Conservation (phyloP, 2,888 invertebrate genomes). For the Protodeltote pygarga region DNA sequence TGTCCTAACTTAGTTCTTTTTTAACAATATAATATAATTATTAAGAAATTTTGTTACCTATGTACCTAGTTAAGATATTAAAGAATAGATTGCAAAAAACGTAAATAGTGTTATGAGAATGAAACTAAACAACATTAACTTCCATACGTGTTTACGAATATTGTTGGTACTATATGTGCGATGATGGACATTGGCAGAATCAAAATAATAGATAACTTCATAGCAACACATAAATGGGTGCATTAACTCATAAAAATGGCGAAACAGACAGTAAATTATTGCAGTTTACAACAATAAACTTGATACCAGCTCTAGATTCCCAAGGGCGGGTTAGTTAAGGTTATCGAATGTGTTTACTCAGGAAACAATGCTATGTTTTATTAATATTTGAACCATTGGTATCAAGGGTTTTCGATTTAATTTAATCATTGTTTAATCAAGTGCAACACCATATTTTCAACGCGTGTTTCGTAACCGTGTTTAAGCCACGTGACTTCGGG, state of each 20-base stretch:
- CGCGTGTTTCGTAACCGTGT: not conserved
- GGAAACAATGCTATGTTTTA: constrained; percentile 22
- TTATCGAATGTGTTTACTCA: constrained; percentile 57
- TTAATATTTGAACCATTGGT: constrained; percentile 13
- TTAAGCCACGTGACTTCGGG: constrained; percentile 30
- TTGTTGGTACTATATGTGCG: constrained; percentile 8
- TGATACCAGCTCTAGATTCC: constrained; percentile 44
- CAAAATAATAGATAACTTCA: constrained; percentile 23
- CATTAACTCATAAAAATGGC: constrained; percentile 56
- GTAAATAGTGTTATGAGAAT: no score
- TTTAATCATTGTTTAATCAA: constrained; percentile 18
- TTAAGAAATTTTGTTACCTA: no score
- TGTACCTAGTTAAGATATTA: no score
- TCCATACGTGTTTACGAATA: constrained; percentile 5
- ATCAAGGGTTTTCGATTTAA: constrained; percentile 4
- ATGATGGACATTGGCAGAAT: constrained; percentile 13
- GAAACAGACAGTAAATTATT: constrained; percentile 54
- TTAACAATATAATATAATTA: not conserved
- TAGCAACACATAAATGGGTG: constrained; percentile 47
- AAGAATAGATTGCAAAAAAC: no score
- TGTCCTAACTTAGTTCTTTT: constrained; percentile 1
- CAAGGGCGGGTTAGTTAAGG: constrained; percentile 58
- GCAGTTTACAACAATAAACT: constrained; percentile 47
- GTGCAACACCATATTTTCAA: constrained; percentile 3
- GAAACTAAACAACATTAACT: constrained; percentile 1